Conservation (phyloP, 1,140 invertebrate species). For the Ostrea edulis region DNA sequence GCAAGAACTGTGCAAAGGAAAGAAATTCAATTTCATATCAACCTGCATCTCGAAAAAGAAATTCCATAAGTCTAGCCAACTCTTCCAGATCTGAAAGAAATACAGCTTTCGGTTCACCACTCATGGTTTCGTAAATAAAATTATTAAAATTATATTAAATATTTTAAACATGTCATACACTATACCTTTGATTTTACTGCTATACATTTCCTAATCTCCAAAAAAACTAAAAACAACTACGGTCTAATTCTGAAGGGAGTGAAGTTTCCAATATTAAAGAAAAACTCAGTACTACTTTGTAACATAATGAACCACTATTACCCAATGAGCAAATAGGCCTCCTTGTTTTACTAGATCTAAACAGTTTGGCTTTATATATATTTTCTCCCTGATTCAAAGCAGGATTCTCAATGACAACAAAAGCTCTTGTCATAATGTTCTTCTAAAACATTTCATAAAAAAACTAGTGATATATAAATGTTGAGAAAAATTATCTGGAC, state of each 20-base stretch:
- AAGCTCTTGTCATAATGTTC: not conserved
- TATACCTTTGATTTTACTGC: not conserved
- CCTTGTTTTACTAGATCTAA: not conserved
- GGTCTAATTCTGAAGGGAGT: not conserved
- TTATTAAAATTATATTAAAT: not conserved
- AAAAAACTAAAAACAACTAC: not conserved
- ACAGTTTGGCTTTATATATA: not conserved
- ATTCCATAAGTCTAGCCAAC: constrained; percentile 45
- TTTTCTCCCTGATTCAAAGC: not conserved
- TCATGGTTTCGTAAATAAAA: too few species aligned
- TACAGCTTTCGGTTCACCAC: not conserved
- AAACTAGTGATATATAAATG: not conserved
- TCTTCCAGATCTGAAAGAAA: constrained; percentile 45
- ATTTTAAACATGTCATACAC: not conserved
- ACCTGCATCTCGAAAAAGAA: constrained; percentile 50
- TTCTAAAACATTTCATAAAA: not conserved
- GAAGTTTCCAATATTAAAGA: not conserved
- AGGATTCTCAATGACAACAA: not conserved
- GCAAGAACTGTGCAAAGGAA: constrained; percentile 39
- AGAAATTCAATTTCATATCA: constrained; percentile 33
- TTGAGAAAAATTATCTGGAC: not conserved
- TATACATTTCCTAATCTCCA: not conserved
- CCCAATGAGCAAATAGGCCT: not conserved
- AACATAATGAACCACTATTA: not conserved
- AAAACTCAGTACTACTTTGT: not conserved